These are phyloP conservation scores for Ploceus nigricollis DNA, from an alignment of 2,113 vertebrate species.

Conservation along the genomic window DNA sequence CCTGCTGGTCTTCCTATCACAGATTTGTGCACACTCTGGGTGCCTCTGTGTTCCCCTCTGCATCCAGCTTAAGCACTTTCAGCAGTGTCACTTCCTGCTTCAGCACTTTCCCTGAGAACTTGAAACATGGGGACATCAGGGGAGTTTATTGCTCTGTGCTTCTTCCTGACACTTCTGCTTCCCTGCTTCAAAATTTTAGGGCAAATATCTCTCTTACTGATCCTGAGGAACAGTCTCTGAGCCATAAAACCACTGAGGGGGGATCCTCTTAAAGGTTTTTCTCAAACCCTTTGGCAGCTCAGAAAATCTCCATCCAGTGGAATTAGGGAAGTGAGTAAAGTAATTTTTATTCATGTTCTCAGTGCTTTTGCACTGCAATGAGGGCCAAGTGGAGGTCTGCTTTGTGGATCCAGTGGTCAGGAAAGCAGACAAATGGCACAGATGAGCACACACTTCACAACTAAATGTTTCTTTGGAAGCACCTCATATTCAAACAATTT, in stretches of 20 bases:
- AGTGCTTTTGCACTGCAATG: neutral
- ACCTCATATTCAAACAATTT: neutral
- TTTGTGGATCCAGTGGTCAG: neutral
- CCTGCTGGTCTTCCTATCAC: neutral
- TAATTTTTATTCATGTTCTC: neutral
- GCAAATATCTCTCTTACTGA: neutral
- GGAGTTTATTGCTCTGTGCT: neutral
- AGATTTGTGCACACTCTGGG: neutral
- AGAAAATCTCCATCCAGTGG: neutral
- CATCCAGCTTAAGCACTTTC: neutral
- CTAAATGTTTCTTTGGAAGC: neutral
- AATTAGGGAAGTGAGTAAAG: neutral
- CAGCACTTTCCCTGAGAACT: neutral
- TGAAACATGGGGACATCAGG: rapidly evolving
- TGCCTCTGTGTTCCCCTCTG: neutral
- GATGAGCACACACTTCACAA: rapidly evolving
- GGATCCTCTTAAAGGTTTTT: neutral
- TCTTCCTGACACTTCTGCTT: neutral
- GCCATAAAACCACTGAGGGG: neutral
- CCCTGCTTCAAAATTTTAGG: neutral
- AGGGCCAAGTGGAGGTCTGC: neutral
- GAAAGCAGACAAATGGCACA: neutral
- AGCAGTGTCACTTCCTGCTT: neutral
- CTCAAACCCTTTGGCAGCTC: neutral
- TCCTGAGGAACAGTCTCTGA: neutral